These are phyloP conservation scores for Vireo altiloquus DNA, from an alignment of 2,113 vertebrate genomes.

Conservation along the genomic window DNA sequence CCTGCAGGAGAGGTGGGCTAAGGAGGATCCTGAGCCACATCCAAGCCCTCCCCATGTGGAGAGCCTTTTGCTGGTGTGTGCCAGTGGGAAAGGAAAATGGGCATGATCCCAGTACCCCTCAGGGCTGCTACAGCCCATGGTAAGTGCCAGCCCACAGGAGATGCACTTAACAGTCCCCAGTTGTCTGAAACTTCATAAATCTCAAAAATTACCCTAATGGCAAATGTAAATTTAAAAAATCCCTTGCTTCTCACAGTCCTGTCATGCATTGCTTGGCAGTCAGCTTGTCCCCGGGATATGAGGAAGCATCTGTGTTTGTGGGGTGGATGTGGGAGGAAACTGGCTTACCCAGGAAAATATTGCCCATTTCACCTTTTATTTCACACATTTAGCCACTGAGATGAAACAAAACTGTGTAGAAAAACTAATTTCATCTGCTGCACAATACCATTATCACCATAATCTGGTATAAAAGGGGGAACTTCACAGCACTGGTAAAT, in stretches of 20 bases:
- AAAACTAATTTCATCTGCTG: constrained; percentile 49
- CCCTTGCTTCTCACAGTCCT: background rate
- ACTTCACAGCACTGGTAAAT: constrained; percentile 50
- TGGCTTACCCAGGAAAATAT: constrained; percentile 5
- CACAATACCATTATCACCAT: constrained; percentile 40
- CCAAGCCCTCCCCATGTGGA: background rate
- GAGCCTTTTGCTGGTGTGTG: background rate
- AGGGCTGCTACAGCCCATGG: background rate
- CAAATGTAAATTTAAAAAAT: background rate
- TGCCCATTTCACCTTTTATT: constrained; percentile 49
- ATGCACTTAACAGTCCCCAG: background rate
- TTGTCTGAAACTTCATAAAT: background rate
- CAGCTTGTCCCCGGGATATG: background rate
- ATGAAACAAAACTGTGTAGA: constrained; percentile 45
- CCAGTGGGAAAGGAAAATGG: background rate
- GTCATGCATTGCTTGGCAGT: background rate
- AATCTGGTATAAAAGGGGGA: constrained; percentile 43
- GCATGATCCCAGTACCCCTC: background rate
- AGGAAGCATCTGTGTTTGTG: background rate
- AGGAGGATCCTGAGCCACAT: background rate
- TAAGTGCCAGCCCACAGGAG: background rate
- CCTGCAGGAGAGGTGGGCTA: background rate
- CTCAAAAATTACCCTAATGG: background rate
- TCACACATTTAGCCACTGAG: constrained; percentile 35
- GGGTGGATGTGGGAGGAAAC: background rate